phyloP scores from a whole-genome alignment of 2,797 vertebrate species.

The Cynopterus sphinx region DNA sequence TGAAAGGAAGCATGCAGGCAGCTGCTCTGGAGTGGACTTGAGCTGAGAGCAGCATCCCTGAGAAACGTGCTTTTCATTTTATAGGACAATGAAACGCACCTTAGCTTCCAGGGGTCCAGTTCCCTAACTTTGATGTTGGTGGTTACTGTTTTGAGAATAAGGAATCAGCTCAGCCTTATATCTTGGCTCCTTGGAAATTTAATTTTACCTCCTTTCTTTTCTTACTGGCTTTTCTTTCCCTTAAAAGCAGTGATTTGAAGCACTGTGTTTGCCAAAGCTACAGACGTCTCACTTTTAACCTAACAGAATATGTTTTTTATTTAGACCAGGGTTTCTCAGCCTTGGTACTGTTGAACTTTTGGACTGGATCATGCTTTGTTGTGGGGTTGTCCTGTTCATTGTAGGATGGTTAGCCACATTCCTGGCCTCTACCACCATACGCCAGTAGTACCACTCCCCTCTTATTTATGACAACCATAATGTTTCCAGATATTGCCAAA shows the following conservation, averaged over 20 bases:
- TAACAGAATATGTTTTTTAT: not conserved
- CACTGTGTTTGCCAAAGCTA: not conserved
- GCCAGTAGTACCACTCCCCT: not conserved
- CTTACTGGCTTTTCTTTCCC: not conserved
- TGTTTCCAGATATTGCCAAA: not conserved
- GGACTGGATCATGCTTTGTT: not conserved
- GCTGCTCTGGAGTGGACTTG: not conserved
- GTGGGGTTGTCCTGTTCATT: not conserved
- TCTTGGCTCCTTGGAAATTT: not conserved
- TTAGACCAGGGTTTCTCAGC: not conserved
- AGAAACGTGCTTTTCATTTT: not conserved
- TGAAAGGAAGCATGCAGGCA: not conserved
- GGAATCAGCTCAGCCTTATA: not conserved
- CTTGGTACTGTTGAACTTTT: not conserved
- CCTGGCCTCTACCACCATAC: not conserved
- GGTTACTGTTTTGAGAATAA: conserved; percentile 10
- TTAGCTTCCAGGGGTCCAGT: not conserved
- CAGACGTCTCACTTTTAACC: not conserved
- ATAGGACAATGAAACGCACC: not conserved
- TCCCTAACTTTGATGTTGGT: not conserved
- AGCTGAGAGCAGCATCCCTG: not conserved
- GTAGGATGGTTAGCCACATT: not conserved
- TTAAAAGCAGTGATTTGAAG: not conserved
- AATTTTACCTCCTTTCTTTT: not conserved
- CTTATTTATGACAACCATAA: not conserved